A percentile compares a stretch with the other conserved stretches of the same genome.
These are phyloP conservation scores for Gouania willdenowi DNA, from an alignment of 2,797 vertebrate species.

Conservation along the genomic window DNA sequence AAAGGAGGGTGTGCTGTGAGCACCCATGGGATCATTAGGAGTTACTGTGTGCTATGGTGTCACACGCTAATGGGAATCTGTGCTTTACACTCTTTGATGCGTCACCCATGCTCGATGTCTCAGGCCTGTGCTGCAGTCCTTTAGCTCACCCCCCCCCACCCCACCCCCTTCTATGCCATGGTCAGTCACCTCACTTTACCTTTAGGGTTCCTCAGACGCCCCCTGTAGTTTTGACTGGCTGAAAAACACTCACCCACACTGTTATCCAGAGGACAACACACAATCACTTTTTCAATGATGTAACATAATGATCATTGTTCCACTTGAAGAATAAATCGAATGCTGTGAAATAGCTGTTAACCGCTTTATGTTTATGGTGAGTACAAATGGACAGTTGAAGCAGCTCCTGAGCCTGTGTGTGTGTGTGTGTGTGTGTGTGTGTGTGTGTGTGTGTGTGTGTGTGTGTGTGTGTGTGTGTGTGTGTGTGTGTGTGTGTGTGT, in stretches of 20 bases:
- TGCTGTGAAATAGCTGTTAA: too few species aligned
- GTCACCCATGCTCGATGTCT: constrained; percentile 38
- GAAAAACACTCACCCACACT: neutral
- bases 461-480: too few species aligned
- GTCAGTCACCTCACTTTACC: constrained; percentile 37
- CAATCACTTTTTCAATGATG: neutral
- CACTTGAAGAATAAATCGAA: too few species aligned
- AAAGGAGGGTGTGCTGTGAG: constrained; percentile 43
- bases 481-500: too few species aligned
- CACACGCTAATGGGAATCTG: constrained; percentile 61
- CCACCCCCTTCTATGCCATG: constrained; percentile 14
- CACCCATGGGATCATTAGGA: constrained; percentile 50
- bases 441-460: too few species aligned
- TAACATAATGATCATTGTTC: neutral
- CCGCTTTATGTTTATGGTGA: too few species aligned
- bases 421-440: too few species aligned
- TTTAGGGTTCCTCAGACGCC: constrained; percentile 37
- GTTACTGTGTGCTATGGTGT: constrained; percentile 53
- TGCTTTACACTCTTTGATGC: constrained; percentile 61
- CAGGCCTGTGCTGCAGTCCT: constrained; percentile 34
- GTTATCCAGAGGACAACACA: constrained; percentile 1
- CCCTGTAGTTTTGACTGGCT: constrained; percentile 29
- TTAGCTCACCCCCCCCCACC: constrained; percentile 24
- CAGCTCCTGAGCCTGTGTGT: too few species aligned
- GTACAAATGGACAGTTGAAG: too few species aligned